phyloP scores from a whole-genome alignment of 1,140 invertebrate genomes.

The Caerostris extrusa region DNA sequence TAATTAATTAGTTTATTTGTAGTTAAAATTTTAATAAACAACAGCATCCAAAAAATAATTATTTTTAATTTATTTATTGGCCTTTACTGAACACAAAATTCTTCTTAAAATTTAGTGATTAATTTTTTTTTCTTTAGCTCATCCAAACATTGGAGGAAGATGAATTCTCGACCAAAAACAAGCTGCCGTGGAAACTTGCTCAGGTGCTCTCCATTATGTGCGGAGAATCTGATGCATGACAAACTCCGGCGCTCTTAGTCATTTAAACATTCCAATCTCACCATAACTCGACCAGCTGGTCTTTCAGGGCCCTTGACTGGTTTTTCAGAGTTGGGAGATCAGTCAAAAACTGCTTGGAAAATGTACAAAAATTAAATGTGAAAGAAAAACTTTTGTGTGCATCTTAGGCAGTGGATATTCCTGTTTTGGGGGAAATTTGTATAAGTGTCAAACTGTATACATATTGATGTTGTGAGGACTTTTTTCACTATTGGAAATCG shows the following conservation, averaged over 20 bases:
- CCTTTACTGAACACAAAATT: not conserved
- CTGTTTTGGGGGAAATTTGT: constrained; percentile 39
- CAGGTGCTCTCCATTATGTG: constrained; percentile 97
- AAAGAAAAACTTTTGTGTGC: not conserved
- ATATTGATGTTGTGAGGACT: constrained; percentile 55
- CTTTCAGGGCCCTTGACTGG: not conserved
- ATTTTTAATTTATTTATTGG: not conserved
- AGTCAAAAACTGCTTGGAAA: constrained; percentile 15
- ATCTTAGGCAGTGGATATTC: not conserved
- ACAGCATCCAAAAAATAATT: too few relatives aligned
- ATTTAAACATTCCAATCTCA: constrained; percentile 74
- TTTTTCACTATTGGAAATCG: constrained; percentile 38
- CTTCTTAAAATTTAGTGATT: constrained; percentile 1
- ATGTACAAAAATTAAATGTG: constrained; percentile 28
- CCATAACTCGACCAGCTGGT: not conserved
- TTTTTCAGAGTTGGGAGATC: not conserved
- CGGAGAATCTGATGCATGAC: constrained; percentile 77
- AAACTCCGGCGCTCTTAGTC: constrained; percentile 14
- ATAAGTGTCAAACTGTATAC: constrained; percentile 62
- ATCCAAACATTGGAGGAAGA: constrained; percentile 97
- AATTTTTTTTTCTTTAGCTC: constrained; percentile 84
- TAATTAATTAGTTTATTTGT: too few relatives aligned
- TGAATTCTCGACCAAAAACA: constrained; percentile 98
- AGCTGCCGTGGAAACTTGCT: constrained; percentile 95
- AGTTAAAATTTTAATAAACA: too few relatives aligned